Base-by-base conservation (phyloP, 2,113 vertebrate genomes). In the Forbesichthys agassizii region DNA sequence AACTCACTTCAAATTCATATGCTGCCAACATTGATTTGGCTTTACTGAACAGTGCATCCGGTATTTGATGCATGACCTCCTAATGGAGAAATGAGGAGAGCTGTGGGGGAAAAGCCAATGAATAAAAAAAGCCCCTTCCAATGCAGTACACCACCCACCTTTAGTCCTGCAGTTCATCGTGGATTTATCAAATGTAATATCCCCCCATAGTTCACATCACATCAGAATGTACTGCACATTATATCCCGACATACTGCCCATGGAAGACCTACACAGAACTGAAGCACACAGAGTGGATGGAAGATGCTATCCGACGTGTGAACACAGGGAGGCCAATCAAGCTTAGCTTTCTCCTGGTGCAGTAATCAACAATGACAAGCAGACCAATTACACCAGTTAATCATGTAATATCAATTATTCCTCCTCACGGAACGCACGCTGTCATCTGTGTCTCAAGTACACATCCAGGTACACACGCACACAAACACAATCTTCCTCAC, bases 381-480 rank as follows among this genome's bases (percentile, higher is more conserved):
- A 83, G 54, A 61, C 66, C 66, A 81, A 81, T 84, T 80, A 80
- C 48, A 70, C 68, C 49, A 74, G 60, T 58, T 81, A 85, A 86
- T 85, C 59, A 75, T 82, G 77, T 72, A 73, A 82, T 77, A 72
- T 72, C 74, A 86, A 76, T 81, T 88, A 84, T 80, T 84, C 61
- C 71, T 70, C 77, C 75, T 66, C 16, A 69, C 27, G 58, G 61
- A 64, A 68, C 33, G 75, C 55, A 68, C 20, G 64, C 42, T 52
- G 47, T 60, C 33, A 59, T 16, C 27, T 16, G 13, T 46, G 57
- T 51, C 16, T 13, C 14, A 55, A 51, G 42, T 27, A 66, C 53
- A 16, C 33, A 48, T 42, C 8, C 33, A 8, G 5, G 20, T 6
- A 46, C 59, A 60, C 16, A 59, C 55, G 36, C 5, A 4, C 33